These are phyloP conservation scores for Gari tellinella DNA, from an alignment of 2,888 invertebrate species.

Conservation along the genomic window DNA sequence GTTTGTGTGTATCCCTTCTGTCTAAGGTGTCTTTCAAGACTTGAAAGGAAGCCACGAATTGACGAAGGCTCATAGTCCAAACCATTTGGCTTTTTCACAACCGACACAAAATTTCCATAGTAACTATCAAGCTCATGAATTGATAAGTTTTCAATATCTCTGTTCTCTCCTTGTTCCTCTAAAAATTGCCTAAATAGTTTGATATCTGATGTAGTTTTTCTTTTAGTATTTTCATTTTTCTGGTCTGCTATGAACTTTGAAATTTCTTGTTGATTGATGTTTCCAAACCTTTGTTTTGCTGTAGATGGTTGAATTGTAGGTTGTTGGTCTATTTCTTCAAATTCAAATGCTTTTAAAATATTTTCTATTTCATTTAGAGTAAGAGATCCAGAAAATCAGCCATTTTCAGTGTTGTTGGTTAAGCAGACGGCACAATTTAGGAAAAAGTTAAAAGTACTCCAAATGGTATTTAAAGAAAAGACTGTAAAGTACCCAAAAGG, in stretches of 20 bases:
- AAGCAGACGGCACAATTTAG: no score
- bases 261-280: conserved; percentile 2
- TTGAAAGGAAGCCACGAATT: conserved; percentile 17
- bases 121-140: background rate
- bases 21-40: conserved; percentile 16
- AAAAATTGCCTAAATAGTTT: no score
- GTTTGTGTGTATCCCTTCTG: no score
- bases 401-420: no score
- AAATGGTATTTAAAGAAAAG: no score
- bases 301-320: background rate
- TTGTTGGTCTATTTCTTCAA: conserved; percentile 2
- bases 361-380: background rate
- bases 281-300: conserved; percentile 4
- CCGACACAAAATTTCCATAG: conserved; percentile 12
- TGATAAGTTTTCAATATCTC: background rate
- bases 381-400: conserved; percentile 7
- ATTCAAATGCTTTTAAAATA: background rate
- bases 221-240: conserved; percentile 6
- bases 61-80: conserved; percentile 16
- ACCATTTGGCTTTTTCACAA: conserved; percentile 9
- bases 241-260: conserved; percentile 3
- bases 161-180: conserved; percentile 1
- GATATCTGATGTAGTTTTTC: conserved; percentile 3
- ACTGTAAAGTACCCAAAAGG: no score
- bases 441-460: no score